These are phyloP conservation scores for Hemicrepidius hirtus DNA, from an alignment of 2,888 invertebrate genomes.

Conservation along the genomic window DNA sequence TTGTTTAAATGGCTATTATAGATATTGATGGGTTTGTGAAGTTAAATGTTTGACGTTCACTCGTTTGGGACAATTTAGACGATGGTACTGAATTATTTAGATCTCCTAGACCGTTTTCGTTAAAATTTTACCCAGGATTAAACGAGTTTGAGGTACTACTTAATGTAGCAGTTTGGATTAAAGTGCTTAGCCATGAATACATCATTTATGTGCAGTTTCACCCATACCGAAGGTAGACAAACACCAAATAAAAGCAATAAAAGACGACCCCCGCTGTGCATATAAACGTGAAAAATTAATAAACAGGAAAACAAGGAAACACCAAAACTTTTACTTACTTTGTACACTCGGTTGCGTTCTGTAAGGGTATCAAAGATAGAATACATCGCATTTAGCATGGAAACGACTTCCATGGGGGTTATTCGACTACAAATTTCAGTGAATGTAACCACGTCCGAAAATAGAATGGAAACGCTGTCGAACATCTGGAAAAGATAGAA, in stretches of 20 bases:
- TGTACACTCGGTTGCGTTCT: conserved; percentile 94
- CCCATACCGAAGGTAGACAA: no score
- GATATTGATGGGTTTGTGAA: no score
- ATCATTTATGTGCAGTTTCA: no score
- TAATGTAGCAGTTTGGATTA: no score
- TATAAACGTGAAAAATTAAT: neutral
- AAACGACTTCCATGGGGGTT: conserved; percentile 97
- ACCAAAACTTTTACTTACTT: conserved; percentile 78
- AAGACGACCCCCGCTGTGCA: neutral
- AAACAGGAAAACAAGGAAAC: neutral
- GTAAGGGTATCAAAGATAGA: conserved; percentile 97
- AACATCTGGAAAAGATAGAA: conserved; percentile 84
- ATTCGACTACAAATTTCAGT: conserved; percentile 97
- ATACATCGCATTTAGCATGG: conserved; percentile 98
- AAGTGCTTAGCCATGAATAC: no score
- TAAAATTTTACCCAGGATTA: no score
- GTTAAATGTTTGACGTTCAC: no score
- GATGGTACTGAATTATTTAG: no score
- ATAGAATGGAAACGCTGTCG: conserved; percentile 95
- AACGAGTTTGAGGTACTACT: no score
- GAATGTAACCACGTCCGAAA: conserved; percentile 98
- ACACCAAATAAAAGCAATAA: neutral
- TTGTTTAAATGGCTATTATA: no score
- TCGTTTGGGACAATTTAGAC: no score
- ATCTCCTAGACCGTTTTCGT: no score